Conservation (phyloP, 2,888 invertebrate species). For the Leptarthrus brevirostris region DNA sequence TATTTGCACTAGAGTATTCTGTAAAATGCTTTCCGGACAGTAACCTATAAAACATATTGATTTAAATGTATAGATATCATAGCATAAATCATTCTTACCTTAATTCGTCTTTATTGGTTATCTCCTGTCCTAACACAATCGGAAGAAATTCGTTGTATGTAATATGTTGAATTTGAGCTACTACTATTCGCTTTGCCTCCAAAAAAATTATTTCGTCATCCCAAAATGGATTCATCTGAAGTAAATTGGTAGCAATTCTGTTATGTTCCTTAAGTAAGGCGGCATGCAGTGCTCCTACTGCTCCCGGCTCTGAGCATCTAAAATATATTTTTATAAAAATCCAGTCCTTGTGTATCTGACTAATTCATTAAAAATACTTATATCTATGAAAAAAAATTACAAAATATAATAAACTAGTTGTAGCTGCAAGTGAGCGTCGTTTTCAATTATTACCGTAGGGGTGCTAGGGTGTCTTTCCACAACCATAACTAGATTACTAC, state of each 20-base stretch:
- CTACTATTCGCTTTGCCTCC: conserved; percentile 79
- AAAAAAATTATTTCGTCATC: conserved; percentile 80
- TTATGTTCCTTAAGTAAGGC: conserved; percentile 83
- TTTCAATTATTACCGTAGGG: too few relatives aligned
- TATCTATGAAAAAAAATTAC: too few relatives aligned
- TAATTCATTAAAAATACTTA: too few relatives aligned
- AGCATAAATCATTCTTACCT: conserved; percentile 68
- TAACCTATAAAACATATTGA: conserved; percentile 66
- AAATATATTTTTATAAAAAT: conserved; percentile 2
- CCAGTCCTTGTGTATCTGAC: conserved; percentile 37
- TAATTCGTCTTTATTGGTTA: conserved; percentile 65
- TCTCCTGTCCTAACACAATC: conserved; percentile 74
- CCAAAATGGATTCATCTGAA: conserved; percentile 81
- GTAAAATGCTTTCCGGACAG: conserved; percentile 79
- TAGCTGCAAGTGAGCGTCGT: too few relatives aligned
- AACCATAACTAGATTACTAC: too few relatives aligned
- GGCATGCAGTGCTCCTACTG: conserved; percentile 78
- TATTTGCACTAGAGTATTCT: conserved; percentile 83
- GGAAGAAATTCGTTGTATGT: conserved; percentile 87
- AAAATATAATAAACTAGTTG: too few relatives aligned
- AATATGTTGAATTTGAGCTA: conserved; percentile 85
- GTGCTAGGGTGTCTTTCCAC: too few relatives aligned
- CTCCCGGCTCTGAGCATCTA: conserved; percentile 74
- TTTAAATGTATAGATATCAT: too few relatives aligned
- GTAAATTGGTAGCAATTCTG: conserved; percentile 77